Base-by-base conservation (phyloP, 2,888 invertebrate species). In the Diaprepes abbreviatus region DNA sequence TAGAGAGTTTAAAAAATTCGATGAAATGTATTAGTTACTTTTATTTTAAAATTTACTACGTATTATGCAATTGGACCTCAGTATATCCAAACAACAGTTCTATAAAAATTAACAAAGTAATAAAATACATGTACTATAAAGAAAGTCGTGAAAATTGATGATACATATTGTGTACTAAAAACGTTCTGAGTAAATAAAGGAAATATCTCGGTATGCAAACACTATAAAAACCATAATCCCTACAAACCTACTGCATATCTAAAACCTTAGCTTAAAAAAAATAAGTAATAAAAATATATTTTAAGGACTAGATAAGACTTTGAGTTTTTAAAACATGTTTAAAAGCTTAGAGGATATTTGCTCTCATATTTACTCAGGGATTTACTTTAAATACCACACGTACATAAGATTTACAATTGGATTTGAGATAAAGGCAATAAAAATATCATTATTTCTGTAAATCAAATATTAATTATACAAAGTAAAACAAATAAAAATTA, bases 321-420 rank as follows among this genome's bases (percentile, higher is more conserved):
- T 57, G 19, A 36, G 21, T 21, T 19, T 17, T 36, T 12, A 31
- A 5, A 16, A 12, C 6, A 10, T 57, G 19, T 12, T 57, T 38
- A 57, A 35, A 9, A 57, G 38, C 57, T 57, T 57, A 57, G n/a
- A 7, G 36, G n/a, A 24, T 45, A 45, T 45, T 45, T 45, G 24
- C 45, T 24, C 1, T 21, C 6, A 1, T 38, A 36, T 57, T 57
- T 57, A 21, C 17, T 36, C 10, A n/a, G 9, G 38, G 38, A 57
- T 57, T 35, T 38, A 38, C 3, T 17, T 12, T 57, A 57, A 57
- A 38, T 57, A 38, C 17, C 2, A 19, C 36, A 36, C n/a, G 0
- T 55, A 17, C 19, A 21, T 33, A 35, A 38, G 38, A 57, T 57
- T 57, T 57, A 38, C 38, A 57, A 57, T 35, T 5, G 24, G 38